Evolutionary conservation across 1,140 invertebrate genomes (phyloP), one percentile per base, ranked within the genome.

Genomic region (Drosophila nigromelanica): DNA sequence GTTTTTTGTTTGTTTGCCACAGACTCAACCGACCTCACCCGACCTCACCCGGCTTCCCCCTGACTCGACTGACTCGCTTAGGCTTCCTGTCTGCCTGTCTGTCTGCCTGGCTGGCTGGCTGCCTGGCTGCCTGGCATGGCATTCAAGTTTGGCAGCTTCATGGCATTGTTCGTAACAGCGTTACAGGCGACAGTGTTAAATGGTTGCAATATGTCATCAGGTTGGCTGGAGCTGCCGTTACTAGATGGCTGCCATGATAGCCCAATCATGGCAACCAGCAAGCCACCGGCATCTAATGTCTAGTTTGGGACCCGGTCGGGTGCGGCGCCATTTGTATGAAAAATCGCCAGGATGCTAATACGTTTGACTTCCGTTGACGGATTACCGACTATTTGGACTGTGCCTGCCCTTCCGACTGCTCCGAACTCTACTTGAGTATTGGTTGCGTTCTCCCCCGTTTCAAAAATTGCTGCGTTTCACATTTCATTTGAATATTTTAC

Each of bases 341-440:
- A 90, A 90, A 90, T 90, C 87, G 87, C 82, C 81, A 89, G 87
- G 87, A 90, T 90, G 87, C 87, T 90, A 90, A 90, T 90, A 90
- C 87, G 87, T 90, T 90, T 90, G 87, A 90, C 87, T 90, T 90
- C 87, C 87, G 87, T 90, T 90, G 87, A 90, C 87, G 87, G 87
- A 90, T 90, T 90, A 90, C 87, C 79, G 79, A 80, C 81, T 83
- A 89, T 89, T 89, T 89, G 68, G 68, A 35, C 61, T 70, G 58
- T 37, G 30, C 59, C 39, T 37, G 48, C 33, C 66, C 24, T 39
- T 42, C 18, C 71, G 27, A 42, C 24, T 39, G 18, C n/a, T 43
- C 37, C 15, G 8, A 59, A 18, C 21, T 52, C 21, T n/a, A 27
- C 42, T 47, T 55, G 40, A 14, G 39, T 7, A 47, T 24, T 30